phyloP scores from a whole-genome alignment of 1,140 invertebrate species.

The Platorchestia sp. region DNA sequence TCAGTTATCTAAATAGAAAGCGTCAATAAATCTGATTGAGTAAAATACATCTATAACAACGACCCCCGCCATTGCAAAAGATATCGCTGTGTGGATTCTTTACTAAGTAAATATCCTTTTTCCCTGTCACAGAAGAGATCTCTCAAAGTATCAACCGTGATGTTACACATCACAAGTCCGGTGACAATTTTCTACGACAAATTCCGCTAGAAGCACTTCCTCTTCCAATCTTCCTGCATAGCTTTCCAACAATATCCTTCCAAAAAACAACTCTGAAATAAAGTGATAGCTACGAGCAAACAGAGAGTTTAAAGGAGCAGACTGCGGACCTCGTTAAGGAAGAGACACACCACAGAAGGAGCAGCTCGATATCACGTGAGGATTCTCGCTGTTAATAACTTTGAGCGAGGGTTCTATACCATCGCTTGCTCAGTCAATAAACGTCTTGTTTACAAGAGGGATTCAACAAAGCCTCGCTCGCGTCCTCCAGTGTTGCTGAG shows the following conservation, averaged over 20 bases:
- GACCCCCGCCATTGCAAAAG: neutral
- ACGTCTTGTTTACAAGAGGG: conserved; percentile 18
- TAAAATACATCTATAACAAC: neutral
- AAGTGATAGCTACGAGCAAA: neutral
- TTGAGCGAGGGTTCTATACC: conserved; percentile 11
- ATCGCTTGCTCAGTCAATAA: conserved; percentile 30
- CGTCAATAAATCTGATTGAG: neutral
- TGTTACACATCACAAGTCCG: neutral
- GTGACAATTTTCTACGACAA: neutral
- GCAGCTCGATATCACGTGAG: neutral
- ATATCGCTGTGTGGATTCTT: neutral
- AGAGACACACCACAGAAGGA: neutral
- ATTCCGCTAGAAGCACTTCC: neutral
- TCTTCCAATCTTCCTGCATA: neutral
- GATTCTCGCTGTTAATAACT: conserved; percentile 15
- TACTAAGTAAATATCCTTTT: neutral
- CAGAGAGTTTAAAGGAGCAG: neutral
- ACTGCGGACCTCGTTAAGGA: neutral
- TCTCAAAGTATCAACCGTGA: too few relatives aligned
- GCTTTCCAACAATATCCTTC: neutral
- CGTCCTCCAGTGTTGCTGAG: conserved; percentile 23
- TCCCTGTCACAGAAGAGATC: too few relatives aligned
- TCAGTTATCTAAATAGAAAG: neutral
- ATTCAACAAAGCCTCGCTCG: neutral
- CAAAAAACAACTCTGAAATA: neutral